Evolutionary conservation across 37 sponge, comb jelly and placozoan species (phyloP), one percentile per base, ranked within the genome.

Genomic region (Spongia lamella): DNA sequence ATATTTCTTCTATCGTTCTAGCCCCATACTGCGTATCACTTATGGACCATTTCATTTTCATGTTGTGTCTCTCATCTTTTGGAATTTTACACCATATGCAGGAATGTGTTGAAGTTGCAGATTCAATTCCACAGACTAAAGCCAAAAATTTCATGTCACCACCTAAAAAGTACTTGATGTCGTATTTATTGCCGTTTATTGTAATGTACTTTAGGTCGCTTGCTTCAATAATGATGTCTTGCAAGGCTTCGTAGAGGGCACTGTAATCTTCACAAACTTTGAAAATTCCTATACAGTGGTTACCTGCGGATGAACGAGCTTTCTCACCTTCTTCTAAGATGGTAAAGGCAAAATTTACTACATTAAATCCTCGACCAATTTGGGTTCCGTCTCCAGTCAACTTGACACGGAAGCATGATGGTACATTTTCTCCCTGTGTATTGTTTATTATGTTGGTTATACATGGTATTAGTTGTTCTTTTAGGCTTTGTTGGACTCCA

Each of bases 51-150:
- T 6, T 22, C 26, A 13, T 39, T 13, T 52, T 25, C 53, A 47
- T 69, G 24, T 69, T 53, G 24, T 25, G 50, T 7, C 70, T 27
- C 17, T 69, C 27, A 47, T 34, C 7, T 6, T 27, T 9, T 14
- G 53, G 53, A 29, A 52, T 51, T 47, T 69, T 69, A 21, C 70
- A 69, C 70, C 70, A 69, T 43, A 69, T 30, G 50, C 70, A 69
- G 22, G 31, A 15, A 43, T 69, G 30, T 47, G 13, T 22, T 14
- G 25, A 25, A 69, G 43, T 69, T 6, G 70, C 70, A 49, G 70
- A 21, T 31, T 69, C 30, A 25, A 69, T 13, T 13, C 70, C 70
- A 21, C 70, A 69, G 14, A 47, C 53, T 47, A 49, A 4, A 26
- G 53, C 53, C 7, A 69, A 21, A 49, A 69, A 69, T 30, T 69